A percentile compares a stretch with the other conserved stretches of the same genome.
Evolutionary conservation across 2,797 vertebrate species (phyloP).

Genomic region (Dendrocincla fuliginosa): DNA sequence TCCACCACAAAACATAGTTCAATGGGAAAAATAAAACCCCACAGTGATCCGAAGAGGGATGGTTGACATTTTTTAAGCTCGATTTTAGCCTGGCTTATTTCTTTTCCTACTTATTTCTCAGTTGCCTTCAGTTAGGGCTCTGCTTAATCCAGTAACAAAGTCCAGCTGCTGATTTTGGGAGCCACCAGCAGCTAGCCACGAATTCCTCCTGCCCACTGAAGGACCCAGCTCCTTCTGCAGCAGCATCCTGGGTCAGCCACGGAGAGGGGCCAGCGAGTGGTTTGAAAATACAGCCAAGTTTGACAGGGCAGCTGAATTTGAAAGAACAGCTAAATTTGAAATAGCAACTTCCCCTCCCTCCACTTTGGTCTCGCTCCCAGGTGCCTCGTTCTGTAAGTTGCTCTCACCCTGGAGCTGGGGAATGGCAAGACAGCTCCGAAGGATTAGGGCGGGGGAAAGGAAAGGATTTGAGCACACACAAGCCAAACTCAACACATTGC

Average conservation of each 20-base stretch:
- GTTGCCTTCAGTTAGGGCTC: background rate
- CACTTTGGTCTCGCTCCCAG: rapidly evolving
- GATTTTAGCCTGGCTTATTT: background rate
- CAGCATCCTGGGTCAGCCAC: background rate
- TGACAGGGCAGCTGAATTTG: rapidly evolving
- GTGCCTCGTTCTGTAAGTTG: rapidly evolving
- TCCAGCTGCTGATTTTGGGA: background rate
- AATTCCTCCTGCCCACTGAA: background rate
- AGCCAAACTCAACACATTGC: rapidly evolving
- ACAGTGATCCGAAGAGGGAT: background rate
- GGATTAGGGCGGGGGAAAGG: background rate
- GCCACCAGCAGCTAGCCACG: rapidly evolving
- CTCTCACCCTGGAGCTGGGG: background rate
- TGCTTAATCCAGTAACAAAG: background rate
- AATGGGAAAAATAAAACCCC: background rate
- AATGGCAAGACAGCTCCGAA: background rate
- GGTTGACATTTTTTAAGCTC: background rate
- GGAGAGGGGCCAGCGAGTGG: background rate
- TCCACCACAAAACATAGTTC: background rate
- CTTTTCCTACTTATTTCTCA: background rate
- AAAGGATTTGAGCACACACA: background rate
- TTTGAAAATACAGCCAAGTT: rapidly evolving
- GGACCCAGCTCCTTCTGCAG: background rate
- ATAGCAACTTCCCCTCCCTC: background rate
- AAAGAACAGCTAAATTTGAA: rapidly evolving